Evolutionary conservation across 2,113 vertebrate genomes (phyloP).

Genomic region (Lepidiolamprologus cunningtoni): DNA sequence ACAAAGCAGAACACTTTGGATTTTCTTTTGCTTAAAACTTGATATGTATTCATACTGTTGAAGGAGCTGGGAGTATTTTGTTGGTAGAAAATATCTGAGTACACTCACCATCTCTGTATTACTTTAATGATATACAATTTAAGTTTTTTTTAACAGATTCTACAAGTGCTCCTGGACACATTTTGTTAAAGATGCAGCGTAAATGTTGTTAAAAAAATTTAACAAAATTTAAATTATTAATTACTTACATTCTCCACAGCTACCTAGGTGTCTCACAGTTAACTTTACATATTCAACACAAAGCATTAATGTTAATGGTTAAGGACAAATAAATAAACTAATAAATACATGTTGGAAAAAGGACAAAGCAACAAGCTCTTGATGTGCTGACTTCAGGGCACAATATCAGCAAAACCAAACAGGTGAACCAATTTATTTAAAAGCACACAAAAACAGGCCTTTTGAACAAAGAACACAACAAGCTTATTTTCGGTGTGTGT

Average conservation of each 20-base stretch:
- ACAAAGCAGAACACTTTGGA: background rate
- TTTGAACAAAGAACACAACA: background rate
- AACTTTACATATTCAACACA: background rate
- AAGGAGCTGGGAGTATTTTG: background rate
- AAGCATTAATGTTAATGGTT: background rate
- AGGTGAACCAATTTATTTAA: background rate
- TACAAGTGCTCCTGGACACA: background rate
- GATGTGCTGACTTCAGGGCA: background rate
- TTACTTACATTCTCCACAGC: background rate
- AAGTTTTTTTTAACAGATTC: background rate
- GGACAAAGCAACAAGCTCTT: background rate
- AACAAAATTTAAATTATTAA: background rate
- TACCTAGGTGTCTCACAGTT: background rate
- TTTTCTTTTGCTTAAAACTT: background rate
- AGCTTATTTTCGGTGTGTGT: background rate
- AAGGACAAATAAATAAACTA: background rate
- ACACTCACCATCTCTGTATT: background rate
- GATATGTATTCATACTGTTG: background rate
- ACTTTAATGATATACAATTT: background rate
- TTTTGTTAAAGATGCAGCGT: background rate
- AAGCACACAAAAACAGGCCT: background rate
- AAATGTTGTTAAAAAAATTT: background rate
- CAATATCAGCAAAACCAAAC: background rate
- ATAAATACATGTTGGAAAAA: background rate
- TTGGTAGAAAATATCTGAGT: background rate